Evolutionary conservation across 2,113 vertebrate genomes (phyloP).

Genomic region (Paramisgurnus dabryanus): DNA sequence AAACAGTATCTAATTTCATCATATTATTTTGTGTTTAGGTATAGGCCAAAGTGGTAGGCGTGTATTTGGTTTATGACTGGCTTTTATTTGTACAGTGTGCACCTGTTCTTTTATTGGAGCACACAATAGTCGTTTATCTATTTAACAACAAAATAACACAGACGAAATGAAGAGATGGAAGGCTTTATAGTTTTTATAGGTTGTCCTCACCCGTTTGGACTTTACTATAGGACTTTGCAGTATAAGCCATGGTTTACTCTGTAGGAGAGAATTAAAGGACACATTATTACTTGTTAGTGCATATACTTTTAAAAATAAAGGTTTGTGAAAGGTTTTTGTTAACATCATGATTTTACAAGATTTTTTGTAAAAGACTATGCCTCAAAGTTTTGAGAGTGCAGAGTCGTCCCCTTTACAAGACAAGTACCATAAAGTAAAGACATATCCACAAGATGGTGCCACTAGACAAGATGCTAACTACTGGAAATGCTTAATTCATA

Average conservation of each 20-base stretch:
- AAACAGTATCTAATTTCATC: not conserved
- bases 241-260: slow-evolving; percentile 36
- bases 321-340: too few species aligned
- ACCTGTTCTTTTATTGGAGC: too few species aligned
- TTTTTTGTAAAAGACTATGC: too few species aligned
- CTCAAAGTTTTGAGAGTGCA: too few species aligned
- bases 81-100: not conserved
- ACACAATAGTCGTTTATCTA: not conserved
- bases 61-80: not conserved
- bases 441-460: slow-evolving; percentile 23
- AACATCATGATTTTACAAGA: too few species aligned
- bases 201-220: slow-evolving; percentile 18
- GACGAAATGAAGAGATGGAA: not conserved
- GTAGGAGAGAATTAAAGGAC: not conserved
- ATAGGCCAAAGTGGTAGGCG: not conserved
- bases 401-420: not conserved
- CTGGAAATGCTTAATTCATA: not conserved
- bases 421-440: not conserved
- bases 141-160: not conserved
- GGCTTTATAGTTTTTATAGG: not conserved
- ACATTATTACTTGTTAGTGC: not conserved
- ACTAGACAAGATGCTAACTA: not conserved
- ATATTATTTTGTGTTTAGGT: not conserved
- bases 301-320: not conserved
- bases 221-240: slow-evolving; percentile 11